These are phyloP conservation scores for Paedocypris micromegethes DNA, from an alignment of 2,797 vertebrate genomes.

Conservation along the genomic window DNA sequence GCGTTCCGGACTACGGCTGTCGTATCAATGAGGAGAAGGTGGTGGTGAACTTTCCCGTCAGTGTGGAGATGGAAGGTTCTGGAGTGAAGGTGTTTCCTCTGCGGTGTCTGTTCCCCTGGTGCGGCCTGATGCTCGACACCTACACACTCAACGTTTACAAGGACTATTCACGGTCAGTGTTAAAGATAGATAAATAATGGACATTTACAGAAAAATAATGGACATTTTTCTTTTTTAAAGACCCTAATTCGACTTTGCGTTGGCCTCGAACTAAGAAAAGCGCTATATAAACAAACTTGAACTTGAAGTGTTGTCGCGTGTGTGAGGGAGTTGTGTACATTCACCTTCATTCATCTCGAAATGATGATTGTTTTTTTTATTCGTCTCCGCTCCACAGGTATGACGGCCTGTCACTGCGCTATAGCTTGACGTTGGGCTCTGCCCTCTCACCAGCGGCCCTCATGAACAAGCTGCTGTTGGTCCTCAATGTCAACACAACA, in stretches of 20 bases:
- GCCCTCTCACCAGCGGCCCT: conserved; percentile 65
- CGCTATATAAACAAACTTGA: too few species aligned
- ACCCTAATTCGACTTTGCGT: too few species aligned
- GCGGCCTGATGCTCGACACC: conserved; percentile 83
- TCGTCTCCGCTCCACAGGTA: conserved; percentile 65
- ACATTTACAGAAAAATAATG: too few species aligned
- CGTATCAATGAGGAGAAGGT: conserved; percentile 81
- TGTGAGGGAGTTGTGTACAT: too few species aligned
- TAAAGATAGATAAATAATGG: too few species aligned
- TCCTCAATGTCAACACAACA: conserved; percentile 82
- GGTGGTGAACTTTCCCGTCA: conserved; percentile 79
- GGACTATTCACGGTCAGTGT: conserved; percentile 81
- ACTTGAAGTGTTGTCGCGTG: too few species aligned
- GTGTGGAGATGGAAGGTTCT: conserved; percentile 34
- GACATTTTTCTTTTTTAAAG: too few species aligned
- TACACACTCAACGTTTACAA: conserved; percentile 75
- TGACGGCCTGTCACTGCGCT: conserved; percentile 74
- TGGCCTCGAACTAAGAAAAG: too few species aligned
- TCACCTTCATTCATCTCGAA: neutral
- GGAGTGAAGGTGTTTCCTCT: conserved; percentile 65
- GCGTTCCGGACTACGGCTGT: conserved; percentile 86
- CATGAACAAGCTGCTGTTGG: conserved; percentile 78
- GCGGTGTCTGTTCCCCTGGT: conserved; percentile 82
- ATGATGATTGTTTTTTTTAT: neutral
- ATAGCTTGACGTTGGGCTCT: conserved; percentile 77